Conservation (phyloP, 2,888 invertebrate species). For the Eilema depressum region DNA sequence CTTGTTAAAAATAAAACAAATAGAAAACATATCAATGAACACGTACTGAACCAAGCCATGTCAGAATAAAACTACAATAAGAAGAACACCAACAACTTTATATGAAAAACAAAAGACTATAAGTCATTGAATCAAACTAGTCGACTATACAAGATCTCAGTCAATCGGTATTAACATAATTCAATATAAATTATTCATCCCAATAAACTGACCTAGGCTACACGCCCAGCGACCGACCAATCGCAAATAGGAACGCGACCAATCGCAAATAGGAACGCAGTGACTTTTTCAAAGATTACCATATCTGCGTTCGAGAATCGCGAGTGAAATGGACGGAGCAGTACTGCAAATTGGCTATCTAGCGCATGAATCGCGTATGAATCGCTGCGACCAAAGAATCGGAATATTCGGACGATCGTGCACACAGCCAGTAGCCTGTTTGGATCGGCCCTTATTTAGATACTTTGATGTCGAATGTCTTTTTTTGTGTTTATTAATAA, state of each 20-base stretch:
- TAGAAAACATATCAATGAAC: background rate
- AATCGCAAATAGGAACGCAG: conserved; percentile 48
- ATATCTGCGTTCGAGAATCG: conserved; percentile 77
- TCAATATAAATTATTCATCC: conserved; percentile 67
- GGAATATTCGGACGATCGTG: conserved; percentile 76
- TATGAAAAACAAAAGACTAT: conserved; percentile 25
- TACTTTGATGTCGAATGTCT: conserved; percentile 51
- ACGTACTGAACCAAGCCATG: conserved; percentile 11
- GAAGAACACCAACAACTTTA: conserved; percentile 35
- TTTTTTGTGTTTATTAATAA: conserved; percentile 36
- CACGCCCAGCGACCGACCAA: conserved; percentile 52
- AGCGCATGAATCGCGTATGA: conserved; percentile 76
- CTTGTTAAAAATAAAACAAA: too few relatives aligned
- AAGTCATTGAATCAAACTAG: conserved; percentile 32
- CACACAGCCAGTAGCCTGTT: conserved; percentile 60
- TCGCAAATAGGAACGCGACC: conserved; percentile 47
- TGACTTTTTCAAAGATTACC: conserved; percentile 76
- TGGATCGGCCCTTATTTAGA: conserved; percentile 72
- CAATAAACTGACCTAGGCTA: conserved; percentile 63
- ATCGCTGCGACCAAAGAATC: conserved; percentile 58
- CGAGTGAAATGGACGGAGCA: conserved; percentile 52
- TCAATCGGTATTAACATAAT: conserved; percentile 63
- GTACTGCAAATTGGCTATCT: conserved; percentile 79
- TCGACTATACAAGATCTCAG: conserved; percentile 44
- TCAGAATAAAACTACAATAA: conserved; percentile 16